Base-by-base conservation (phyloP, 1,140 invertebrate species). In the Scaptomyza pallida region DNA sequence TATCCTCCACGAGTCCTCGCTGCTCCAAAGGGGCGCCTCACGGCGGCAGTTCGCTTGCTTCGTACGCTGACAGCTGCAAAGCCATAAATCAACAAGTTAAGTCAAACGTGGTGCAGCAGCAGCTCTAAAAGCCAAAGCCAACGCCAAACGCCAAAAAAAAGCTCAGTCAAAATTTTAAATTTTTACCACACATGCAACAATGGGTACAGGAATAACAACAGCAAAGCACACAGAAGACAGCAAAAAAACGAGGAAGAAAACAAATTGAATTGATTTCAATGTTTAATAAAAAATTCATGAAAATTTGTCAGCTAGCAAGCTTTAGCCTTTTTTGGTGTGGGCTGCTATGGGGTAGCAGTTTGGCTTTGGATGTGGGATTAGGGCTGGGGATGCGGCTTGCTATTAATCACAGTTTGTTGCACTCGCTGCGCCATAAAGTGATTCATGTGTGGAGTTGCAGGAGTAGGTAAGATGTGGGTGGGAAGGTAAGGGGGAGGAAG, bases 281-380 rank as follows among this genome's bases (percentile, higher is more conserved):
- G 82, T 88, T 88, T 88, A 88, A 88, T 88, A 88, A 88, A 88
- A 88, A 88, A 88, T 88, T 88, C 82, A 89, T 89, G 82, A 88
- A 88, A 89, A 88, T 88, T 88, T 88, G 82, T 88, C 82, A 88
- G 82, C 69, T 30, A 33, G 59, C 55, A 56, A 77, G 74, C 69
- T 86, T 59, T 61, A 15, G 30, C 21, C 23, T 26, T 6, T 19
- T 21, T 19, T 13, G 45, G 57, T 44, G 40, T 64, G 23, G 43
- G 13, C 45, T 64, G 13, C 9, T 2, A 5, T 37, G 12, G 55
- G 51, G 50, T 67, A 35, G 65, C 19, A 33, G n/a, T n/a, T n/a
- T 37, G 13, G 23, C 23, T 35, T 16, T 33, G 44, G 56, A 35
- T 45, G 21, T 43, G 37, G 54, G 40, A 13, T 30, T 17, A 35